These are phyloP conservation scores for Trogon melanurus DNA, from an alignment of 2,113 vertebrate genomes.

Conservation along the genomic window DNA sequence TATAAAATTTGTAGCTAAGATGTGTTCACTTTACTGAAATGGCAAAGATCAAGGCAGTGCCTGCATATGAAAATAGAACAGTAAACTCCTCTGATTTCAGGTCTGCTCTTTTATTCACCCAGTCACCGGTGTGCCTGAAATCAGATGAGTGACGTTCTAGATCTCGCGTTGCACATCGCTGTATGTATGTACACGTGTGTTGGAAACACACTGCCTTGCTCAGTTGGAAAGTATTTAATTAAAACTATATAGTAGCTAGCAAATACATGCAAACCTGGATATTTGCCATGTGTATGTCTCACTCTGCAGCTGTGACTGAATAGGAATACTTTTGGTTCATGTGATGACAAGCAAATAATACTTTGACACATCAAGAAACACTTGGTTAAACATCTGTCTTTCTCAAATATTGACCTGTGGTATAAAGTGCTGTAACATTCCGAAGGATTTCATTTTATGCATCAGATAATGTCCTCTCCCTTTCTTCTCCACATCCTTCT, in stretches of 20 bases:
- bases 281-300: background rate
- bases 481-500: background rate
- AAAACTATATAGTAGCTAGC: background rate
- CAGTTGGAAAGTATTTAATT: background rate
- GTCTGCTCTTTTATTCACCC: background rate
- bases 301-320: background rate
- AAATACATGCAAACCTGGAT: background rate
- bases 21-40: background rate
- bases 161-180: accelerated
- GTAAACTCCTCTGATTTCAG: background rate
- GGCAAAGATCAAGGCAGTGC: background rate
- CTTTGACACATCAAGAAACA: background rate
- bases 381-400: background rate
- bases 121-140: background rate
- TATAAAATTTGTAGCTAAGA: background rate
- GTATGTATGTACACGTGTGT: accelerated
- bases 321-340: background rate
- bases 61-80: background rate
- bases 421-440: background rate
- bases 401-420: background rate
- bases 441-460: background rate
- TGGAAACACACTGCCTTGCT: background rate
- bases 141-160: background rate
- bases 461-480: background rate
- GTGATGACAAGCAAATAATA: background rate